phyloP scores from a whole-genome alignment of 1,140 invertebrate species.

The Gonioctena quinquepunctata region DNA sequence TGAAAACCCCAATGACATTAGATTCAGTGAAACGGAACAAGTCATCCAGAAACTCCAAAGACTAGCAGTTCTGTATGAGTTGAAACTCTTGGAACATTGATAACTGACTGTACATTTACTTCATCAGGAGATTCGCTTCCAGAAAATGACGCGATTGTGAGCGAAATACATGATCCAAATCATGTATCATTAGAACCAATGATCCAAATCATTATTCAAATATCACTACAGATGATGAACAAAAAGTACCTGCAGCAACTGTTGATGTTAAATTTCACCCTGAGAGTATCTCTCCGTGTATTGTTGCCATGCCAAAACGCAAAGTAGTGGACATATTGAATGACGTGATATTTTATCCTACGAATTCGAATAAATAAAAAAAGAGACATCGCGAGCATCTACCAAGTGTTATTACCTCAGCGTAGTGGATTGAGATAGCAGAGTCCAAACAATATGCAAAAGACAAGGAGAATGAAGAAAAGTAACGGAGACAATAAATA shows the following conservation, averaged over 20 bases:
- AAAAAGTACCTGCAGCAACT: background rate
- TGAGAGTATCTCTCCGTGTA: background rate
- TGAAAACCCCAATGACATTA: background rate
- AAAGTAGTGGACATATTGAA: background rate
- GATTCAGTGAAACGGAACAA: background rate
- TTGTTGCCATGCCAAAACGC: background rate
- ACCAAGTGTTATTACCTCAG: background rate
- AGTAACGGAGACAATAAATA: background rate
- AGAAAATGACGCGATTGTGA: background rate
- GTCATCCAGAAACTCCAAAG: background rate
- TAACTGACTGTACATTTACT: background rate
- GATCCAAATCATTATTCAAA: background rate
- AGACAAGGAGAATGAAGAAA: background rate
- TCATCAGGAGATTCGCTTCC: background rate
- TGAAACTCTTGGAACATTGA: background rate
- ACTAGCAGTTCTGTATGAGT: background rate
- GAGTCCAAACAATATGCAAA: background rate
- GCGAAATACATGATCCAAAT: background rate
- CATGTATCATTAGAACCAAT: background rate
- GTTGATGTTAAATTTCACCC: background rate
- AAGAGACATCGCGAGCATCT: background rate
- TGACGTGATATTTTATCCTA: background rate
- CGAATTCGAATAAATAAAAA: background rate
- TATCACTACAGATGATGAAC: background rate
- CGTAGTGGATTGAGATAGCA: background rate